These are phyloP conservation scores for Siderastrea siderea DNA, from an alignment of 92 coral and sea anemone genomes.

Conservation along the genomic window DNA sequence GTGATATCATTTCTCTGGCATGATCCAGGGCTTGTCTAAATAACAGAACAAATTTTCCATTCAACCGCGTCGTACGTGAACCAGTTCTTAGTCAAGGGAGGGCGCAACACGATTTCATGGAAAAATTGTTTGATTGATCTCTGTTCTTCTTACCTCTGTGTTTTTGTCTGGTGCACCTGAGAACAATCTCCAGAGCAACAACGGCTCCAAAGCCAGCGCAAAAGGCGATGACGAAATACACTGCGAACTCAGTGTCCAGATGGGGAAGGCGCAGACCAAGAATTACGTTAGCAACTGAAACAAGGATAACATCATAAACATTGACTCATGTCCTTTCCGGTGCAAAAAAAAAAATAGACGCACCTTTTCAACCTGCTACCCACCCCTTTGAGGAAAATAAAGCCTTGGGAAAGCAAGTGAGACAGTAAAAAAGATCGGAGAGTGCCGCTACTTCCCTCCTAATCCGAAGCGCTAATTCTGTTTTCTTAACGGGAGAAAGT, in stretches of 20 bases:
- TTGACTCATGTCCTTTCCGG: neutral
- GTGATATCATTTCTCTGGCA: too few relatives aligned
- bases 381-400: neutral
- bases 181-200: constrained; percentile 55
- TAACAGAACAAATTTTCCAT: too few relatives aligned
- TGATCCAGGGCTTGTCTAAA: too few relatives aligned
- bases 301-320: neutral
- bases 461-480: too few relatives aligned
- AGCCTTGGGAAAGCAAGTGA: too few relatives aligned
- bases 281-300: constrained; percentile 73
- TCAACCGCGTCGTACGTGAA: neutral
- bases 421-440: too few relatives aligned
- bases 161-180: neutral
- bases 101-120: neutral
- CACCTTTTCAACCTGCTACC: neutral
- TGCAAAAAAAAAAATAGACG: neutral
- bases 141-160: neutral
- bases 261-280: constrained; percentile 78
- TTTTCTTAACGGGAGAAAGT: too few relatives aligned
- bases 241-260: constrained; percentile 40
- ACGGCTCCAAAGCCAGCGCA: constrained; percentile 64
- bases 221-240: constrained; percentile 65
- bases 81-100: neutral
- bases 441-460: too few relatives aligned
- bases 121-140: neutral